Evolutionary conservation across 2,113 vertebrate genomes (phyloP).

Genomic region (Lampris incognitus): DNA sequence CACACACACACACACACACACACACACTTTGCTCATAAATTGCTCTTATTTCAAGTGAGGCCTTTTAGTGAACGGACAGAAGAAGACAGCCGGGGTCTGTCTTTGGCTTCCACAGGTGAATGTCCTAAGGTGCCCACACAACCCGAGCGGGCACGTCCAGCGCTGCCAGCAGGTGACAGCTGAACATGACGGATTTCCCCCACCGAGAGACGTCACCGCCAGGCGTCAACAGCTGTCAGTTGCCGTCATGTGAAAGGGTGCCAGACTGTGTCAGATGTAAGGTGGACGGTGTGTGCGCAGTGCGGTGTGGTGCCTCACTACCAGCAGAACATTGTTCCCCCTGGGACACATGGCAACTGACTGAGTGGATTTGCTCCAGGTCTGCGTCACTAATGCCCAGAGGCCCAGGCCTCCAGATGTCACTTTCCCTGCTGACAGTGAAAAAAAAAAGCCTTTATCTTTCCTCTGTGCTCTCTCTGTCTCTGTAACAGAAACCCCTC

Average conservation of each 20-base stretch:
- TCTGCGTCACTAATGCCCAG: constrained; percentile 52
- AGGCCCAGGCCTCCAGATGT: constrained; percentile 65
- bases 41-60: constrained; percentile 2
- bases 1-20: no score
- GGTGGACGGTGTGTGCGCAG: constrained; percentile 17
- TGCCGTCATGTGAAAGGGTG: constrained; percentile 30
- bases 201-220: constrained; percentile 54
- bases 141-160: not conserved
- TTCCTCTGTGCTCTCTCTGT: not conserved
- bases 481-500: not conserved
- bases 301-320: constrained; percentile 38
- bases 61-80: constrained; percentile 13
- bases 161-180: constrained; percentile 64
- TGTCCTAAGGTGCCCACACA: constrained; percentile 35
- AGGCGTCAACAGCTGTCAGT: constrained; percentile 17
- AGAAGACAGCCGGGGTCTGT: not conserved
- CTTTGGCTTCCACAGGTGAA: constrained; percentile 46
- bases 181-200: constrained; percentile 65
- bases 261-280: constrained; percentile 54
- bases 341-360: constrained; percentile 48
- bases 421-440: constrained; percentile 63
- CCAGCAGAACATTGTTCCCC: constrained; percentile 59
- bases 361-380: constrained; percentile 58
- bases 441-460: constrained; percentile 20
- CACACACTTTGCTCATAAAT: not conserved